phyloP scores from a whole-genome alignment of 2,888 invertebrate species.

The Pachycephus smyrnensis region DNA sequence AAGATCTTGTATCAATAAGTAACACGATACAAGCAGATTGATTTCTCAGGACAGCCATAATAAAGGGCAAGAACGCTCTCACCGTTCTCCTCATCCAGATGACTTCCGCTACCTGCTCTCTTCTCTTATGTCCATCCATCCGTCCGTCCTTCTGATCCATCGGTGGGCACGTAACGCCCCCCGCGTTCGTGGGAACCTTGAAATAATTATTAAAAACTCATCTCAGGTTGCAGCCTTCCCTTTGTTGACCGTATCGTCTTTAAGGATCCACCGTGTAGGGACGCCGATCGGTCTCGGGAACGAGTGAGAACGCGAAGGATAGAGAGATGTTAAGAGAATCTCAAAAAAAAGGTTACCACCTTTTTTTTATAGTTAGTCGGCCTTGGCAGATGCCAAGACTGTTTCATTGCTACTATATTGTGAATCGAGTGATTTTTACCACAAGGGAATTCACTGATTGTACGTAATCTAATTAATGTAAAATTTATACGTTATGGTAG shows the following conservation, averaged over 20 bases:
- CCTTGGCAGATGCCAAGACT: constrained; percentile 39
- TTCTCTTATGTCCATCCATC: constrained; percentile 44
- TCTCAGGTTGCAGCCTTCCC: constrained; percentile 57
- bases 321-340: constrained; percentile 5
- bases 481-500: background rate
- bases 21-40: constrained; percentile 59
- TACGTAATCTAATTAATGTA: background rate
- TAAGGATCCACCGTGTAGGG: constrained; percentile 50
- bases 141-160: constrained; percentile 27
- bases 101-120: constrained; percentile 65
- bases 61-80: constrained; percentile 45
- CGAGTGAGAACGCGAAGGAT: constrained; percentile 15
- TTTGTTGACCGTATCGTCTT: constrained; percentile 66
- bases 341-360: constrained; percentile 3
- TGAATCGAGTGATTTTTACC: background rate
- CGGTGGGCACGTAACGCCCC: constrained; percentile 60
- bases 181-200: constrained; percentile 65
- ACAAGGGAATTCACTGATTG: background rate
- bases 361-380: constrained; percentile 20
- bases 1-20: constrained; percentile 27
- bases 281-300: constrained; percentile 16
- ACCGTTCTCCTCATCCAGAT: constrained; percentile 57
- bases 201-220: constrained; percentile 65
- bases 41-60: constrained; percentile 57
- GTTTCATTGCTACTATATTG: background rate